Conservation (phyloP, 2,888 invertebrate genomes). For the Drosophila cognata region DNA sequence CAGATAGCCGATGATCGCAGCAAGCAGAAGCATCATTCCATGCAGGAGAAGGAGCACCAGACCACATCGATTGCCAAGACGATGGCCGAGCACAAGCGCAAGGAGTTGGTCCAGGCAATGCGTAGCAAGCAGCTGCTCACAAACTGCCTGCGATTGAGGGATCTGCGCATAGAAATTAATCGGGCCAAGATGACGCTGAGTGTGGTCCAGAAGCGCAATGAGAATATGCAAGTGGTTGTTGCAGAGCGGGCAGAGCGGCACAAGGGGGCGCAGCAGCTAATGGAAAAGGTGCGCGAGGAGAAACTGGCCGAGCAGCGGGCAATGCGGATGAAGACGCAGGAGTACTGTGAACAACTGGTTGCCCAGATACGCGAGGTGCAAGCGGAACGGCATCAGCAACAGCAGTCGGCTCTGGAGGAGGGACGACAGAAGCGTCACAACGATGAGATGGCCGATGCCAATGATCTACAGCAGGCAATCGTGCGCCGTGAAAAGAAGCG, state of each 20-base stretch:
- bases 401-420: conserved; percentile 29
- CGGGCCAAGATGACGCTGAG: conserved; percentile 54
- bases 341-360: conserved; percentile 46
- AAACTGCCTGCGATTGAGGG: conserved; percentile 44
- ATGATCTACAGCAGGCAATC: conserved; percentile 20
- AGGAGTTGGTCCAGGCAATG: conserved; percentile 45
- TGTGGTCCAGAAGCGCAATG: conserved; percentile 25
- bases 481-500: conserved; percentile 38
- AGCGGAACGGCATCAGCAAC: conserved; percentile 17
- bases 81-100: conserved; percentile 40
- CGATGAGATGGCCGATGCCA: conserved; percentile 22
- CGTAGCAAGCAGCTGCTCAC: conserved; percentile 37
- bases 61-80: conserved; percentile 32
- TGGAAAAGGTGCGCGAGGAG: conserved; percentile 38
- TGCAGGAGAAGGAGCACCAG: conserved; percentile 33
- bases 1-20: conserved; percentile 63
- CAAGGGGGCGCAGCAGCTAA: conserved; percentile 32
- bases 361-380: conserved; percentile 42
- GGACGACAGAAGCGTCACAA: conserved; percentile 52
- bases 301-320: conserved; percentile 28
- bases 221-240: conserved; percentile 1
- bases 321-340: conserved; percentile 25
- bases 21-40: conserved; percentile 30
- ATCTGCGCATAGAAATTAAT: conserved; percentile 45
- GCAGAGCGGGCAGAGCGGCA: conserved; percentile 9